A percentile compares a stretch with the other conserved stretches of the same genome.
Evolutionary conservation across 1,140 invertebrate species (phyloP).

Genomic region (Diachasmimorpha longicaudata): DNA sequence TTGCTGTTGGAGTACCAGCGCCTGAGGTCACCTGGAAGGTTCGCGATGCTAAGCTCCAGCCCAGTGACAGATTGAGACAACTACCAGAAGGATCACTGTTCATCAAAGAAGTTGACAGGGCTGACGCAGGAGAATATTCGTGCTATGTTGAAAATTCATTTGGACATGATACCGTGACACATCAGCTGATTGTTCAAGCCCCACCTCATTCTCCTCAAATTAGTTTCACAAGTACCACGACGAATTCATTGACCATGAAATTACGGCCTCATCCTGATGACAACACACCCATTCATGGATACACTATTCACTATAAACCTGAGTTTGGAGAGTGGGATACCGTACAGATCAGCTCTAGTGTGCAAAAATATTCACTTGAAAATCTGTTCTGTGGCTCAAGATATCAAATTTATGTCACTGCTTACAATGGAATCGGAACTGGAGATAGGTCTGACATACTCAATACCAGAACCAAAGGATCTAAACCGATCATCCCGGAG

Average conservation of each 20-base stretch:
- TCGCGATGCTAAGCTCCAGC: constrained; percentile 69
- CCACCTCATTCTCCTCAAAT: constrained; percentile 85
- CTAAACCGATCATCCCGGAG: constrained; percentile 88
- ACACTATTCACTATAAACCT: constrained; percentile 91
- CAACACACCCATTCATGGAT: constrained; percentile 79
- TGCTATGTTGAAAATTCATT: constrained; percentile 93
- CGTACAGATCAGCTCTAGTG: constrained; percentile 75
- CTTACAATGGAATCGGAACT: constrained; percentile 89
- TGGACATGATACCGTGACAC: constrained; percentile 90
- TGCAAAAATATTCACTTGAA: constrained; percentile 84
- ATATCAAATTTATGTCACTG: constrained; percentile 90
- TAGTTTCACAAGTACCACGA: constrained; percentile 80
- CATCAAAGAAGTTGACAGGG: constrained; percentile 85
- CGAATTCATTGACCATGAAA: constrained; percentile 81
- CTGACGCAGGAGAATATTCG: constrained; percentile 89
- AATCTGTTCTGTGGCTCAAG: constrained; percentile 88
- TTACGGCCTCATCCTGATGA: constrained; percentile 78
- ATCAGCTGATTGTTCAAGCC: constrained; percentile 85
- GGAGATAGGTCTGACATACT: constrained; percentile 86
- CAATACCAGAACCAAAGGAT: constrained; percentile 85
- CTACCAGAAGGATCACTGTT: constrained; percentile 88
- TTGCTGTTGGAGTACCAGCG: constrained; percentile 87
- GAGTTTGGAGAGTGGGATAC: constrained; percentile 94
- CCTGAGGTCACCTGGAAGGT: constrained; percentile 90
- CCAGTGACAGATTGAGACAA: constrained; percentile 80